Conservation (phyloP, 30 jellyfish, hydroid and myxozoan species). For the Kudoa iwatai region DNA sequence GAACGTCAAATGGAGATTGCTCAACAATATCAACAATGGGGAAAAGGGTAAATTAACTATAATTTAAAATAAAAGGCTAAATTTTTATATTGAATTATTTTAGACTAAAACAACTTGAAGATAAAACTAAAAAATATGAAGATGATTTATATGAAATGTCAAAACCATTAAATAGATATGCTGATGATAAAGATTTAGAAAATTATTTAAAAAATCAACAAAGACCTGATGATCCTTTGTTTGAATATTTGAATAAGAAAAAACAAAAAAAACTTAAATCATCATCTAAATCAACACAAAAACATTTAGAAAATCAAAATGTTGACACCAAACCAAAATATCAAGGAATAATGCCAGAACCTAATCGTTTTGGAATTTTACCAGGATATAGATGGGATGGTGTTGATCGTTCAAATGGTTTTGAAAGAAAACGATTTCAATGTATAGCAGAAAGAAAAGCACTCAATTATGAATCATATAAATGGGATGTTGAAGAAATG, state of each 20-base stretch:
- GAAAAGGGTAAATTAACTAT: conserved; percentile 21
- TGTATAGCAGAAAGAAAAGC: conserved; percentile 24
- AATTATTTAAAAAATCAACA: conserved; percentile 8
- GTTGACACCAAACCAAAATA: conserved; percentile 22
- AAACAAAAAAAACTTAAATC: no score
- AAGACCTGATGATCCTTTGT: conserved; percentile 79
- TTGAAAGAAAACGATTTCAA: conserved; percentile 45
- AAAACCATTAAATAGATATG: conserved; percentile 57
- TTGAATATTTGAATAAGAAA: conserved; percentile 12
- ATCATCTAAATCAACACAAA: no score
- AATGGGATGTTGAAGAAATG: conserved; percentile 97
- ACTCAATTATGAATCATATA: conserved; percentile 16
- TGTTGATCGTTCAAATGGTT: conserved; percentile 85
- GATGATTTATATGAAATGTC: conserved; percentile 31
- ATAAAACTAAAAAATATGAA: conserved; percentile 5
- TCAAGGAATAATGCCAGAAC: conserved; percentile 62
- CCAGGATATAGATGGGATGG: conserved; percentile 98
- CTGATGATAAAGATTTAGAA: conserved; percentile 62
- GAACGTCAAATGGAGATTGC: conserved; percentile 13
- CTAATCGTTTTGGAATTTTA: conserved; percentile 46
- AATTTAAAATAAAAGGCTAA: neutral
- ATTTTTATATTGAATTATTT: neutral
- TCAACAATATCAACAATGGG: conserved; percentile 26
- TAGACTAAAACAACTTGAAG: conserved; percentile 21
- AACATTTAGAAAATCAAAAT: no score